Percentiles rank a stretch among this genome's conserved stretches.
phyloP scores from a whole-genome alignment of 2,113 vertebrate genomes.

The Heptranchias perlo region DNA sequence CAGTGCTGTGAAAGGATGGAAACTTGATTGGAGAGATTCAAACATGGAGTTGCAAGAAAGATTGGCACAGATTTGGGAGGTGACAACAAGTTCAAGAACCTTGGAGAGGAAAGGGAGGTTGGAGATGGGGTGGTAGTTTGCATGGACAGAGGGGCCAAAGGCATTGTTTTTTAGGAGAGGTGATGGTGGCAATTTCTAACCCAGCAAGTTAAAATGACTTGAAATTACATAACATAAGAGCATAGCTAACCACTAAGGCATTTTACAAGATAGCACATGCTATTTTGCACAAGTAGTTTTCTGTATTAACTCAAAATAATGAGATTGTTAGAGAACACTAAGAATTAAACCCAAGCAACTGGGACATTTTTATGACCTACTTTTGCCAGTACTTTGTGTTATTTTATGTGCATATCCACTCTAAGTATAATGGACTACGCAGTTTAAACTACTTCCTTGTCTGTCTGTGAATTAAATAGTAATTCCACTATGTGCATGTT shows the following conservation, averaged over 20 bases:
- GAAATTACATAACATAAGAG: constrained; percentile 36
- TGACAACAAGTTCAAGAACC: background rate
- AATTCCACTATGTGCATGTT: background rate
- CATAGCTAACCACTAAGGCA: constrained; percentile 40
- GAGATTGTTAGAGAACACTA: constrained; percentile 40
- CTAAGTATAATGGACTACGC: constrained; percentile 40
- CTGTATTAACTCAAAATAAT: constrained; percentile 41
- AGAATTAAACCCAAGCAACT: constrained; percentile 40
- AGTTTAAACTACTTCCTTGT: constrained; percentile 35
- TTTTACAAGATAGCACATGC: constrained; percentile 40
- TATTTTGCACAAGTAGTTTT: constrained; percentile 41
- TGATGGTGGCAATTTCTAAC: background rate
- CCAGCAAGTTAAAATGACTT: no score
- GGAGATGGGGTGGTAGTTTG: background rate
- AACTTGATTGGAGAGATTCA: background rate
- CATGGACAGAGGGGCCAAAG: background rate
- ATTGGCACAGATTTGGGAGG: background rate
- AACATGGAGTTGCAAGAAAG: background rate
- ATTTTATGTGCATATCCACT: constrained; percentile 40
- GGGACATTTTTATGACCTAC: constrained; percentile 40
- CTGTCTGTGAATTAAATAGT: constrained; percentile 22
- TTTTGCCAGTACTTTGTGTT: constrained; percentile 8
- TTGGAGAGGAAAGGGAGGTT: background rate
- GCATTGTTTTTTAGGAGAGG: background rate
- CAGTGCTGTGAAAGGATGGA: background rate